Base-by-base conservation (phyloP, 2,888 invertebrate species). In the Norana najaformis region DNA sequence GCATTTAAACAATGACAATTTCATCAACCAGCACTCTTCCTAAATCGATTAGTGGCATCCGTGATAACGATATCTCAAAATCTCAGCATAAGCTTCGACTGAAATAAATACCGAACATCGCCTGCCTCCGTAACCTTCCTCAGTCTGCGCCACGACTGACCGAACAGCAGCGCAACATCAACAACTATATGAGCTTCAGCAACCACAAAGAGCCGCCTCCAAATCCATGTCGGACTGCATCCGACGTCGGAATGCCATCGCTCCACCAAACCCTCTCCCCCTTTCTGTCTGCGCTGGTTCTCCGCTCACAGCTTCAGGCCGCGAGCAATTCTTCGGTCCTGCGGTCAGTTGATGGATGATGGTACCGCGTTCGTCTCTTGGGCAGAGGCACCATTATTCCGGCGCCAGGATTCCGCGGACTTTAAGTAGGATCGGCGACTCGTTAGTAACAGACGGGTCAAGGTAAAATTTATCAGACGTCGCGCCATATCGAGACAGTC, bases 341-440 rank as follows among this genome's bases (percentile, higher is more conserved):
- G 69, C n/a, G 69, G n/a, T n/a, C 30, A n/a, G 69, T 69, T 69
- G 69, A 69, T 69, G 69, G 69, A 69, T 69, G 69, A 69, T n/a
- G 16, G 69, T 4, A n/a, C 69, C 69, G n/a, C 69, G 69, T 30
- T 16, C 47, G 69, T 69, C 69, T 69, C 69, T n/a, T 30, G 69
- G 69, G 69, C 69, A 30, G 69, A 3, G 30, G 69, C 8, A 69
- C 69, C n/a, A n/a, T 69, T 69, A 69, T n/a, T 11, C n/a, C n/a
- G 69, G 69, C 69, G 69, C 69, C 69, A 69, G n/a, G 69, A 69
- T 30, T 69, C 69, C n/a, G 69, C 69, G 69, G 69, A 69, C 69
- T 69, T 69, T 69, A 69, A 69, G 69, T n/a, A 69, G 69, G n/a
- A 69, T n/a, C 69, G 69, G 69, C 30, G 69, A 69, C 30, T 69